These are phyloP conservation scores for Porites australiensis DNA, from an alignment of 64 coral and sea anemone genomes.

Conservation along the genomic window DNA sequence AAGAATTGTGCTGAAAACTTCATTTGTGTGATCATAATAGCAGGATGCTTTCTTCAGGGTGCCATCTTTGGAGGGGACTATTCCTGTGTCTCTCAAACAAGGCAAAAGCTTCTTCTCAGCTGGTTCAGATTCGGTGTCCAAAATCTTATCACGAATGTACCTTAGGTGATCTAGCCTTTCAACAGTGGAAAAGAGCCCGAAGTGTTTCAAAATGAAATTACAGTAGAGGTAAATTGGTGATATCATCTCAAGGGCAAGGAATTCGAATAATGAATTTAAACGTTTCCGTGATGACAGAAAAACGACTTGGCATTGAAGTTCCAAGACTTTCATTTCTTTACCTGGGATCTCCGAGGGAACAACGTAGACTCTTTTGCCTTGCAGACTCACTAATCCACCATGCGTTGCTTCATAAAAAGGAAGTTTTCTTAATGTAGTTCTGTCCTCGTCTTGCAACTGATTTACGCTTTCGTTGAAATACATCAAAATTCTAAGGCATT, in stretches of 20 bases:
- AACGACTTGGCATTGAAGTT: neutral
- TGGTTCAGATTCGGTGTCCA: neutral
- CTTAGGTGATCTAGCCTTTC: conserved; percentile 31
- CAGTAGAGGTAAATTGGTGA: conserved; percentile 22
- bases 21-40: conserved; percentile 22
- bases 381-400: conserved; percentile 33
- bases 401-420: conserved; percentile 52
- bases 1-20: conserved; percentile 62
- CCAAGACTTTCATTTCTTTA: conserved; percentile 24
- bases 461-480: conserved; percentile 16
- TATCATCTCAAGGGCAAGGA: conserved; percentile 7
- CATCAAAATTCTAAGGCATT: neutral
- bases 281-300: conserved; percentile 1
- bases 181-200: conserved; percentile 3
- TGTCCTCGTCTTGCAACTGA: neutral
- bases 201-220: conserved; percentile 32
- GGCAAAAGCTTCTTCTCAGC: neutral
- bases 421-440: conserved; percentile 17
- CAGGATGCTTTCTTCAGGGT: conserved; percentile 26
- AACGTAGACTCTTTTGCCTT: conserved; percentile 28
- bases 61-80: conserved; percentile 26
- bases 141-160: conserved; percentile 5
- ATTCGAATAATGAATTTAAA: conserved; percentile 18
- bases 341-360: conserved; percentile 25
- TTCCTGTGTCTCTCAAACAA: neutral